These are phyloP conservation scores for Malurus cyaneus DNA, from an alignment of 2,113 vertebrate genomes.

Conservation along the genomic window DNA sequence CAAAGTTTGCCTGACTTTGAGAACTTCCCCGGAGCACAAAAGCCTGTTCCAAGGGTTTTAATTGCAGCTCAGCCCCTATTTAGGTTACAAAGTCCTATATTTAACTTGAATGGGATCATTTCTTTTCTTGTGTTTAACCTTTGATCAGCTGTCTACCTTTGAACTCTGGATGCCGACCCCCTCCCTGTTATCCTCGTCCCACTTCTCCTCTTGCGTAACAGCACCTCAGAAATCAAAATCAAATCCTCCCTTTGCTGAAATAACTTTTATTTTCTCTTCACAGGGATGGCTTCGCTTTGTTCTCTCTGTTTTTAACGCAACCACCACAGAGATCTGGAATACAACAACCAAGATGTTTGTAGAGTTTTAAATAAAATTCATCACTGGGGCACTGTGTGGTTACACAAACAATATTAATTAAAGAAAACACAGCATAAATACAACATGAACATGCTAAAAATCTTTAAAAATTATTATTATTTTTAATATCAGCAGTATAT, in stretches of 20 bases:
- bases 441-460: neutral
- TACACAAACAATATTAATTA: neutral
- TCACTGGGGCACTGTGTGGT: neutral
- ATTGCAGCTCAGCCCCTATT: slow-evolving; percentile 55
- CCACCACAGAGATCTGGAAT: neutral
- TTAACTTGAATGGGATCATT: slow-evolving; percentile 49
- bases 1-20: slow-evolving; percentile 57
- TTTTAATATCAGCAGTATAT: no score
- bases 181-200: neutral
- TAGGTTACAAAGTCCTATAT: slow-evolving; percentile 35
- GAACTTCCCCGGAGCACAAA: slow-evolving; percentile 19
- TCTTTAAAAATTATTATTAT: no score
- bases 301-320: neutral
- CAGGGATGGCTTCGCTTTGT: neutral
- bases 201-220: slow-evolving; percentile 16
- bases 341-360: neutral
- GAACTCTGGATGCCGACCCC: neutral
- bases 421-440: neutral
- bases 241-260: neutral
- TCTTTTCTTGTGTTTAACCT: slow-evolving; percentile 59
- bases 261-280: neutral
- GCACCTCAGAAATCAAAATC: neutral
- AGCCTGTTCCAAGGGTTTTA: slow-evolving; percentile 33
- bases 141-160: slow-evolving; percentile 59
- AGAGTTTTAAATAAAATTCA: neutral